Conservation (phyloP, 1,140 invertebrate species). For the Cecropterus lyciades region DNA sequence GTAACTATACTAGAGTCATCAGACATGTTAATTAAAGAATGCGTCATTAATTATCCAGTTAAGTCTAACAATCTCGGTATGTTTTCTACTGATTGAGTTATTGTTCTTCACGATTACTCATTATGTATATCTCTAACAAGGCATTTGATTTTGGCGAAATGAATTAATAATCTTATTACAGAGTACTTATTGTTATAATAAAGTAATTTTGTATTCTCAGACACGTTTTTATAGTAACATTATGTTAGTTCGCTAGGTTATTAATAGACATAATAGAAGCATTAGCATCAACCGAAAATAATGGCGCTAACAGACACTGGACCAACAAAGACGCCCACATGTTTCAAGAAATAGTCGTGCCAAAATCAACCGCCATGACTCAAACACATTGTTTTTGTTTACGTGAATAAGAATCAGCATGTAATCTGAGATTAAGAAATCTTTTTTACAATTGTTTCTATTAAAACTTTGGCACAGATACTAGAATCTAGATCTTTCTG, state of each 20-base stretch:
- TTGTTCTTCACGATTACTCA: not conserved
- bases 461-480: conserved; percentile 13
- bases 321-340: conserved; percentile 27
- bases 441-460: not conserved
- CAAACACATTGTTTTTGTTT: conserved; percentile 19
- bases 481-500: conserved; percentile 1
- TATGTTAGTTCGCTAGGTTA: conserved; percentile 2
- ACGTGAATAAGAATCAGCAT: conserved; percentile 7
- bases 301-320: conserved; percentile 19
- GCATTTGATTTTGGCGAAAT: not conserved
- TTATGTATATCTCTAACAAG: not conserved
- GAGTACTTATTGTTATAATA: not conserved
- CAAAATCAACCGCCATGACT: conserved; percentile 27
- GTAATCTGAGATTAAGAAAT: conserved; percentile 1
- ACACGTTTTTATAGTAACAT: not conserved
- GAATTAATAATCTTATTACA: not conserved
- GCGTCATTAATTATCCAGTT: not conserved
- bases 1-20: not conserved
- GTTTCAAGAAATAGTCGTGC: conserved; percentile 24
- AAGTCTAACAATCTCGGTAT: not conserved
- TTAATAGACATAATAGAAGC: conserved; percentile 11
- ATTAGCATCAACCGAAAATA: conserved; percentile 26
- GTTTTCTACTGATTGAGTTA: not conserved
- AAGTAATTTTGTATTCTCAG: no score
- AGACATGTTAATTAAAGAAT: no score